phyloP scores from a whole-genome alignment of 2,888 invertebrate genomes.

The Aphodius granarius region DNA sequence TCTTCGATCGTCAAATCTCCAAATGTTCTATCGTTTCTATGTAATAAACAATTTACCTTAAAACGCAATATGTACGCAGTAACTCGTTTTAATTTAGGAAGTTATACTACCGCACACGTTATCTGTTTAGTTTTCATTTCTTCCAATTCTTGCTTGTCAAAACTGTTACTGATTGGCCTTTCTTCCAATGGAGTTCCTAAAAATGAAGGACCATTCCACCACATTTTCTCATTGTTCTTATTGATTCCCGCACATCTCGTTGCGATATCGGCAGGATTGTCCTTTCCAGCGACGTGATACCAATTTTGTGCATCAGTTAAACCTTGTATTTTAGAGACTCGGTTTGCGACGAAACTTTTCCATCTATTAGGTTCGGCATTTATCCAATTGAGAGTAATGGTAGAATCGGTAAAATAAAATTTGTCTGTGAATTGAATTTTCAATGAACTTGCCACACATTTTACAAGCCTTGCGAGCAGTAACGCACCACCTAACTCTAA shows the following conservation, averaged over 20 bases:
- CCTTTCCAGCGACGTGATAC: conserved; percentile 13
- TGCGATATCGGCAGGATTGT: conserved; percentile 21
- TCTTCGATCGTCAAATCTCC: background rate
- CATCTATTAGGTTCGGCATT: conserved; percentile 7
- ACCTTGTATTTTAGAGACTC: conserved; percentile 16
- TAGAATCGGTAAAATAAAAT: background rate
- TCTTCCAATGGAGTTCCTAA: background rate
- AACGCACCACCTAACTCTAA: conserved; percentile 3
- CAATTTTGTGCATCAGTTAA: conserved; percentile 9
- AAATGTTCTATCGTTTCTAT: background rate
- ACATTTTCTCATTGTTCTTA: background rate
- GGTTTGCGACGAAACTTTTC: conserved; percentile 19
- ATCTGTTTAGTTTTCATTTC: background rate
- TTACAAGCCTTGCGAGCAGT: background rate
- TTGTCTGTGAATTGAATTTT: background rate
- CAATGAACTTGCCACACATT: background rate
- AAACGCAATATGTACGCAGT: background rate
- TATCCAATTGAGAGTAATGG: conserved; percentile 1
- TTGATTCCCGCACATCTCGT: background rate
- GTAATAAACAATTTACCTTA: background rate
- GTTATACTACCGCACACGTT: background rate
- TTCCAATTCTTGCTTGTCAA: background rate
- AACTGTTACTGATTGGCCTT: background rate
- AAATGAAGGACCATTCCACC: background rate
- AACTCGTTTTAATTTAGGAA: background rate